phyloP scores from a whole-genome alignment of 2,113 vertebrate species.

The Gobio gobio region DNA sequence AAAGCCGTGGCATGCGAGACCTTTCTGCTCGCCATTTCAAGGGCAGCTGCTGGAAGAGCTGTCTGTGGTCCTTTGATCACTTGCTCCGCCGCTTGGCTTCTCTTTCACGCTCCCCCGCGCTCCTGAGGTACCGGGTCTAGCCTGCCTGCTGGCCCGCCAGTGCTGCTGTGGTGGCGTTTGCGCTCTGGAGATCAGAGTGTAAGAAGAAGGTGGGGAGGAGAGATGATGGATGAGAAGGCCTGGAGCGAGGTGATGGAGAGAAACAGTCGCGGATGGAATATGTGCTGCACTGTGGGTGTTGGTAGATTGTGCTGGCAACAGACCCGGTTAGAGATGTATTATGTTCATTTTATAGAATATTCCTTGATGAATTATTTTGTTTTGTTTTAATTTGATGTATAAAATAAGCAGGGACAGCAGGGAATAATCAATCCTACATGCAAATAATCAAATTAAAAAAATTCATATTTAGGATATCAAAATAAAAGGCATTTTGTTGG shows the following conservation, averaged over 20 bases:
- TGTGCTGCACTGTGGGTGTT: constrained; percentile 50
- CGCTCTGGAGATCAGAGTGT: constrained; percentile 42
- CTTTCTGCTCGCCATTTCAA: constrained; percentile 43
- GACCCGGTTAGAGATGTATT: not conserved
- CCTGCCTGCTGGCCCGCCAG: constrained; percentile 30
- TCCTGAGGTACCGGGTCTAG: constrained; percentile 9
- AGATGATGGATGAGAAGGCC: constrained; percentile 54
- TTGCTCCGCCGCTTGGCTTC: constrained; percentile 41
- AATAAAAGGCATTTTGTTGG: not conserved
- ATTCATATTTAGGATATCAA: too few relatives aligned
- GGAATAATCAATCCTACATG: too few relatives aligned
- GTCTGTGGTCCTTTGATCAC: constrained; percentile 46
- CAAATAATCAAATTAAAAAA: too few relatives aligned
- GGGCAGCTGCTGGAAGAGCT: constrained; percentile 50
- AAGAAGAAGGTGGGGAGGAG: constrained; percentile 42
- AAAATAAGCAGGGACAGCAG: not conserved
- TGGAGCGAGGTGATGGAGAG: constrained; percentile 48
- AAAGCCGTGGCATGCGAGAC: constrained; percentile 36
- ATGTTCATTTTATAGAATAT: not conserved
- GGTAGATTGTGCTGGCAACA: constrained; percentile 15
- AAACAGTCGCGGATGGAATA: constrained; percentile 46
- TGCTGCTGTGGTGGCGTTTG: constrained; percentile 36
- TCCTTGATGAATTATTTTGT: not conserved
- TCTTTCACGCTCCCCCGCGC: constrained; percentile 2
- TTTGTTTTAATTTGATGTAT: not conserved